Conservation (phyloP, 2,888 invertebrate genomes). For the Drosophila melanosoma region DNA sequence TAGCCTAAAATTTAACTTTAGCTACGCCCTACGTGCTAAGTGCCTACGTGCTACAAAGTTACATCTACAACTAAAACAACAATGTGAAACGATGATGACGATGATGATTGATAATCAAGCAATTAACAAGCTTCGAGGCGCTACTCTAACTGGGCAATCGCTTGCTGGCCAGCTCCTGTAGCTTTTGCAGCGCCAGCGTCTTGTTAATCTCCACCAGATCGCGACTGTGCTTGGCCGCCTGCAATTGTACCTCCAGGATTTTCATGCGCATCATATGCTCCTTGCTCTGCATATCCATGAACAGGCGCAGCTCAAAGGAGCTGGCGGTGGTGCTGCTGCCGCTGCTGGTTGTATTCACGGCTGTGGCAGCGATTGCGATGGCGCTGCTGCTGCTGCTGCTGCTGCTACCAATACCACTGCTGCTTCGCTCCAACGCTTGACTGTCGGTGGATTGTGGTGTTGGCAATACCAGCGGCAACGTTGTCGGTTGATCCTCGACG, state of each 20-base stretch:
- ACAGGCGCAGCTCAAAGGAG: conserved; percentile 79
- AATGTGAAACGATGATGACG: conserved; percentile 49
- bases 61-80: conserved; percentile 72
- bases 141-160: conserved; percentile 81
- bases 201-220: conserved; percentile 88
- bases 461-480: conserved; percentile 37
- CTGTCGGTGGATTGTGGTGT: conserved; percentile 44
- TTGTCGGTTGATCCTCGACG: conserved; percentile 60
- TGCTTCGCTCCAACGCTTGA: conserved; percentile 66
- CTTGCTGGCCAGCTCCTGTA: conserved; percentile 85
- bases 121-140: conserved; percentile 12
- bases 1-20: conserved; percentile 57
- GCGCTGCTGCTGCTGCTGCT: conserved; percentile 48
- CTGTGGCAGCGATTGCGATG: conserved; percentile 10
- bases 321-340: conserved; percentile 42
- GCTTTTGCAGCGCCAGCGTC: conserved; percentile 87
- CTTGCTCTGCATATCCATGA: conserved; percentile 85
- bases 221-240: conserved; percentile 85
- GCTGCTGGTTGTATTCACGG: conserved; percentile 3
- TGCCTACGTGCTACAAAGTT: conserved; percentile 54
- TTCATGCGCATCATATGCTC: conserved; percentile 85
- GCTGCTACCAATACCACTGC: conserved; percentile 25
- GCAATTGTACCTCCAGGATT: conserved; percentile 85
- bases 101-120: conserved; percentile 33
- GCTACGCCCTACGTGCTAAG: conserved; percentile 59